Evolutionary conservation across 1,140 invertebrate species (phyloP), one percentile per base, ranked within the genome.

Genomic region (Temnothorax nylanderi): DNA sequence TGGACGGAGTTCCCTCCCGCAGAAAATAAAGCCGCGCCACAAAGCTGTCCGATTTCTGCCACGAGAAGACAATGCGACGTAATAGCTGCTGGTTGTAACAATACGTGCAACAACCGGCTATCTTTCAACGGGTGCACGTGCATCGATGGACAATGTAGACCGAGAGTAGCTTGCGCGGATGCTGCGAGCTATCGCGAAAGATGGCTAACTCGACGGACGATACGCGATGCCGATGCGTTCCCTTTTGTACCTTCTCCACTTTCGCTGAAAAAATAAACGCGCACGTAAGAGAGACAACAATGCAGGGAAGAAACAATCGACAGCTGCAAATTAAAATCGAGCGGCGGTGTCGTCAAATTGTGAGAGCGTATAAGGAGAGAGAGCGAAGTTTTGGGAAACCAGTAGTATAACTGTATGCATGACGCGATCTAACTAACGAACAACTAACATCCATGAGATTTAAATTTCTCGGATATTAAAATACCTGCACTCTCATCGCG

Each of bases 21-120:
- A 74, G 85, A 90, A 91, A 91, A 91, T 90, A 87, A 88, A 88
- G 58, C 85, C 64, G n/a, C 6, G 49, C 11, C 86, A 86, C 88
- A 87, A 91, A 91, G 88, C 88, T 21, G 41, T 71, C 89, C 87
- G 91, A 92, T 92, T 92, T 88, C 87, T 65, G 49, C 54, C 88
- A 49, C 56, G 80, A 80, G 86, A 88, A 90, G 86, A 92, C 86
- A 90, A 92, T 91, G 81, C 89, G 62, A 87, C 87, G 87, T 88
- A 91, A 92, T 92, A 65, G 87, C 76, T n/a, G 65, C 90, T 86
- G 81, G 49, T 65, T 41, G 58, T 85, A 87, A 92, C 91, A 92
- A 92, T 90, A 54, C 67, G 51, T 71, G 60, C 56, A 87, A 92
- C 88, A 86, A 87, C 74, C 74, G 80, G 69, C 47, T 91, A 84